These are phyloP conservation scores for Tetramorium alpestre DNA, from an alignment of 1,140 invertebrate genomes.

Conservation along the genomic window DNA sequence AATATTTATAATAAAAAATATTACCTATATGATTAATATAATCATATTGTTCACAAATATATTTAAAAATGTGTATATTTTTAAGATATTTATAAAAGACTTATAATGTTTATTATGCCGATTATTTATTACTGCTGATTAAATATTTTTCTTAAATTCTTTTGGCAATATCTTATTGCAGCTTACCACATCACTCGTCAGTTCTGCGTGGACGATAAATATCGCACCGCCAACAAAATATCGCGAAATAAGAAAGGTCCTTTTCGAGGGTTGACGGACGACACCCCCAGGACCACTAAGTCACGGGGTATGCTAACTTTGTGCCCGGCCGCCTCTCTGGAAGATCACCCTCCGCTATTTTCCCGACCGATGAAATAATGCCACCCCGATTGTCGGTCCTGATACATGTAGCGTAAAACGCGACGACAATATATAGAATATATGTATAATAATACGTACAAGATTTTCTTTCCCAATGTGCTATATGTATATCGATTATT, in stretches of 20 bases:
- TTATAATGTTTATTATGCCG: background rate
- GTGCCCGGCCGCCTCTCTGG: slow-evolving; percentile 59
- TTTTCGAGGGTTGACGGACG: slow-evolving; percentile 77
- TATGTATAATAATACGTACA: slow-evolving; percentile 16
- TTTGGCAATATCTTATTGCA: background rate
- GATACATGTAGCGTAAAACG: slow-evolving; percentile 76
- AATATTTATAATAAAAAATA: background rate
- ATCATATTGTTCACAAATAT: background rate
- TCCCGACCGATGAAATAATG: slow-evolving; percentile 81
- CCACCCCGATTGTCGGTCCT: slow-evolving; percentile 76
- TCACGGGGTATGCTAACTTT: slow-evolving; percentile 81
- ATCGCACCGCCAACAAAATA: slow-evolving; percentile 79
- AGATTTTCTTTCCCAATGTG: slow-evolving; percentile 31
- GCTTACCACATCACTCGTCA: background rate
- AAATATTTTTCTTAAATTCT: background rate
- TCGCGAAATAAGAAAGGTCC: slow-evolving; percentile 78
- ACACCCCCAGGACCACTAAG: slow-evolving; percentile 84
- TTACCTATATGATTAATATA: background rate
- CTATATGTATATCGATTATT: slow-evolving; percentile 17
- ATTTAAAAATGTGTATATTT: background rate
- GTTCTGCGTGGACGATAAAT: slow-evolving; percentile 77
- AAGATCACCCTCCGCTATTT: slow-evolving; percentile 55
- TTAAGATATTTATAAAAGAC: background rate
- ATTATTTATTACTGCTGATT: background rate
- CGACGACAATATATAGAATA: slow-evolving; percentile 35